Conservation (phyloP, 1,140 invertebrate species). For the Hylyphantes graminicola region DNA sequence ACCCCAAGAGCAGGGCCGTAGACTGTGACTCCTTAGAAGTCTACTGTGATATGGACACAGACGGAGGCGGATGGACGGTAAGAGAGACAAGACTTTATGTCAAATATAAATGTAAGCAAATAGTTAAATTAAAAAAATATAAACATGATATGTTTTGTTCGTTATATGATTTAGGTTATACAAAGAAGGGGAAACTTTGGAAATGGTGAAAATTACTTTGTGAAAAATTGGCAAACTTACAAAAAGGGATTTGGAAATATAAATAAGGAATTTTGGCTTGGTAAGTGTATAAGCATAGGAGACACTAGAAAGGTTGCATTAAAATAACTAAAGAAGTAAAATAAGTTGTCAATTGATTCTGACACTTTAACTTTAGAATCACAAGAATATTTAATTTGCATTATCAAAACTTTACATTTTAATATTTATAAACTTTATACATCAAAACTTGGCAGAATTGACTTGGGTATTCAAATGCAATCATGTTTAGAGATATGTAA, state of each 20-base stretch:
- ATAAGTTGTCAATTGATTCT: too few relatives aligned
- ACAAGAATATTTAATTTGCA: too few relatives aligned
- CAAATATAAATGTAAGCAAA: neutral
- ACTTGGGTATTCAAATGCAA: too few relatives aligned
- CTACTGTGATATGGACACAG: neutral
- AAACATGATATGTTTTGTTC: neutral
- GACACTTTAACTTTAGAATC: too few relatives aligned
- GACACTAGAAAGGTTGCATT: too few relatives aligned
- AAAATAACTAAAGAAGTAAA: too few relatives aligned
- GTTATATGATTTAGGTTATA: constrained; percentile 9
- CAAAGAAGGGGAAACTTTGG: constrained; percentile 69
- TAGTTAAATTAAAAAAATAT: neutral
- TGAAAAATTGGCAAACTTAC: constrained; percentile 70
- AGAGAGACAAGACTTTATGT: neutral
- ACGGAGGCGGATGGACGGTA: constrained; percentile 4
- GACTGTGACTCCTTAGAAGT: neutral
- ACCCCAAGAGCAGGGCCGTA: neutral
- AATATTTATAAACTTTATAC: too few relatives aligned
- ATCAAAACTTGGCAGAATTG: too few relatives aligned
- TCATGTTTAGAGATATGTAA: too few relatives aligned
- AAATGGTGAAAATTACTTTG: constrained; percentile 75
- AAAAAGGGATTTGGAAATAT: constrained; percentile 69
- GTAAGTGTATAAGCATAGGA: constrained; percentile 51
- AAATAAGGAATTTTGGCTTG: constrained; percentile 69
- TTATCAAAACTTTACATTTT: too few relatives aligned